Conservation (phyloP, 23 tunicate species). For the Botrylloides violaceus region DNA sequence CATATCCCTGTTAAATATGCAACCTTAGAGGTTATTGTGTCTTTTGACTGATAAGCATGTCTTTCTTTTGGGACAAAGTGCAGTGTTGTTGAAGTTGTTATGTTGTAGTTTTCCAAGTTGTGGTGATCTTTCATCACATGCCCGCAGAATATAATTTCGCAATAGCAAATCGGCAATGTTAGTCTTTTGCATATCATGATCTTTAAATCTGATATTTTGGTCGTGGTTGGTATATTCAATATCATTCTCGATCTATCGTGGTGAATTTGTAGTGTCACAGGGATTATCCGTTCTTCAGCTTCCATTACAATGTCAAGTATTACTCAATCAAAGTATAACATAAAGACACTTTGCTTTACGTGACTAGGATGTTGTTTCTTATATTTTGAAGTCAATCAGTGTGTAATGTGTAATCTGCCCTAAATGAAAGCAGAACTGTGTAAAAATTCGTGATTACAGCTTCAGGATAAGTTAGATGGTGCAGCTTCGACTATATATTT, state of each 20-base stretch:
- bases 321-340: too few species aligned
- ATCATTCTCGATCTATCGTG: not conserved
- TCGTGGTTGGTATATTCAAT: not conserved
- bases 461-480: too few species aligned
- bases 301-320: too few species aligned
- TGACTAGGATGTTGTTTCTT: too few species aligned
- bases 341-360: too few species aligned
- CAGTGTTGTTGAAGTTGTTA: not conserved
- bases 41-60: not conserved
- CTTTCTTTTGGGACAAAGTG: not conserved
- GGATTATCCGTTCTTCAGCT: not conserved
- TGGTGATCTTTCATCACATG: constrained; percentile 3
- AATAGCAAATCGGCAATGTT: not conserved
- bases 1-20: constrained; percentile 16
- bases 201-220: not conserved
- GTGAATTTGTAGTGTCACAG: not conserved
- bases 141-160: constrained; percentile 26
- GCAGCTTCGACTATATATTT: too few species aligned
- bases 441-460: too few species aligned
- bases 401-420: too few species aligned
- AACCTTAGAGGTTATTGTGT: not conserved
- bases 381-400: too few species aligned
- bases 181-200: not conserved
- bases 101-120: constrained; percentile 1
- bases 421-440: too few species aligned